Evolutionary conservation across 2,888 invertebrate genomes (phyloP), one percentile per base, ranked within the genome.

Genomic region (Heteromyza rotundicornis): DNA sequence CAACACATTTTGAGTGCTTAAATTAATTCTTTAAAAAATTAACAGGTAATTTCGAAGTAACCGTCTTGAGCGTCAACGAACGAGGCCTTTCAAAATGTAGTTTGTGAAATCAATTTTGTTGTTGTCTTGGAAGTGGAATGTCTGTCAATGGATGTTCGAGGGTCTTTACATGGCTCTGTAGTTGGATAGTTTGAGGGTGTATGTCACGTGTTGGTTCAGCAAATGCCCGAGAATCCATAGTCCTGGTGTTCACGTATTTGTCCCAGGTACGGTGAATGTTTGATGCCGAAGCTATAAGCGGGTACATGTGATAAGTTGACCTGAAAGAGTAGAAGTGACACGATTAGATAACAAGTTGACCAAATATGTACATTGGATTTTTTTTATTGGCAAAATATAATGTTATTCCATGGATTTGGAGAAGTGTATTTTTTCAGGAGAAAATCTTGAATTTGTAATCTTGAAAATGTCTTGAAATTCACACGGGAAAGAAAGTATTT

Each of bases 231-330:
- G 65, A 80, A 79, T 54, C 76, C 72, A 27, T 70, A 73, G 62
- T 78, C 77, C 32, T 70, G 73, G 32, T 77, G 70, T 63, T 83
- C 81, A 32, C 77, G 78, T 53, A 83, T 74, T 50, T 86, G 85
- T 16, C 88, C 88, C 69, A 88, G 85, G 74, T 90, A 89, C 17
- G 89, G 91, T n/a, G 94, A 94, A 83, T 94, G 94, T 81, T 90
- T 91, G 74, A 95, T 94, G 68, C 94, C 94, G 76, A 94, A 94
- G 66, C 92, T 92, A 74, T 90, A 89, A 36, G 90, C 87, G 62
- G 89, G 89, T 68, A 88, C 85, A 70, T 86, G 84, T 68, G 89
- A 88, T 65, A 89, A 85, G 69, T 86, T 84, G 58, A 89, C 86
- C 90, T 91, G 79, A 10, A 27, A 10, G 27, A 27, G 5, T 7